Evolutionary conservation across 2,113 vertebrate species (phyloP), one percentile per base, ranked within the genome.

Genomic region (Colistium nudipinnis): DNA sequence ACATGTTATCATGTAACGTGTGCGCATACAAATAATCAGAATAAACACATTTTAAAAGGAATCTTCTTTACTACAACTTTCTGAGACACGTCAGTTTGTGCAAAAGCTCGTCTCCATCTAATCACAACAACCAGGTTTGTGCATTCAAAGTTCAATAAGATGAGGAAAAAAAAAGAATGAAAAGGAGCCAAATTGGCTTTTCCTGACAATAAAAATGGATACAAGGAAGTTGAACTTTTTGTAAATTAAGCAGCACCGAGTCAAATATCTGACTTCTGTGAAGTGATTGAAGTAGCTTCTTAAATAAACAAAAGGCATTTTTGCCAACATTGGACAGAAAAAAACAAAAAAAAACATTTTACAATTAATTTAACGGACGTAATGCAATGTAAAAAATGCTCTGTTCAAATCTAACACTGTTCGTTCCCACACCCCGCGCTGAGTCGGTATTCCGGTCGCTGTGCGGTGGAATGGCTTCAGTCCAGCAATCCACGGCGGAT

Each of bases 381-480:
- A 71, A 35, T 10, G 55, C n/a, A 72, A 38, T 9, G 49, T 77
- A 79, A 75, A 31, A 82, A 82, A 76, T 13, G 1, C 30, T 77
- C 27, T 25, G 2, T 81, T 79, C 43, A 62, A 69, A 77, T 70
- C 49, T 69, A 89, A 90, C 84, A 88, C 87, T 83, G 85, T 57
- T 84, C 55, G 41, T 74, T 49, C 44, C 13, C 20, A 22, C 30
- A 17, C 6, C 51, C 16, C 20, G 27, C 16, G 33, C 13, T 0
- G 41, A 38, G 49, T 6, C 44, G 24, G 17, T 66, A 30, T 17
- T 78, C 43, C 13, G 7, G 30, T 51, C 47, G 66, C 67, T 45
- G 48, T 62, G 59, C 60, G 36, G 62, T 38, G 27, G 33, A 70
- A 33, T 30, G 11, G 14, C 11, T 51, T 57, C 31, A 64, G 55